Base-by-base conservation (phyloP, 1,140 invertebrate species). In the Popillia japonica region DNA sequence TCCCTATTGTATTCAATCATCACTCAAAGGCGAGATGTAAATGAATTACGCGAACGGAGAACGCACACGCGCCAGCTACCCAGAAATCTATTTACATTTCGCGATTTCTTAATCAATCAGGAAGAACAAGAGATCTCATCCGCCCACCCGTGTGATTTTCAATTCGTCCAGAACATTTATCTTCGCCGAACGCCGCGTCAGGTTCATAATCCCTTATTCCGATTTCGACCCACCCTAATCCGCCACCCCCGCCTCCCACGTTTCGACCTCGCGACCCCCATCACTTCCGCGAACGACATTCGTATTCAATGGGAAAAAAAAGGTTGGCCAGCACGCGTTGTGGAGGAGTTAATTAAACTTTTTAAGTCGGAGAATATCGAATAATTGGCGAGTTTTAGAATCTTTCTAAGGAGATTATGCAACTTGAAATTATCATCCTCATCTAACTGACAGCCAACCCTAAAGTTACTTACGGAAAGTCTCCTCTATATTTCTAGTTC, bases 91-190 rank as follows among this genome's bases (percentile, higher is more conserved):
- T 48, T 48, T 48, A 48, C 44, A 7, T 48, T 48, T 48, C 44
- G 44, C 44, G 44, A 48, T 48, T 48, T 48, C 44, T 48, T 48
- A 48, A 48, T 48, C 44, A 48, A 48, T 48, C 44, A 48, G 44
- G 44, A 48, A n/a, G 11, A 48, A 48, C 44, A 48, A 48, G 44
- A 48, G 44, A 48, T 48, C 44, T n/a, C 44, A 48, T 48, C 44
- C 11, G 11, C 44, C 44, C 44, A n/a, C 7, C 44, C 17, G 44
- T 48, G 44, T n/a, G 44, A 48, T 48, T 48, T 48, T 48, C 44
- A 48, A 48, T 48, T 48, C 44, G 44, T 48, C 11, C 44, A n/a
- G 8, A 48, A 48, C 44, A 48, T 48, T 48, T 48, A 48, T 48
- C 44, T 48, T 48, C 17, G 7, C 44, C 44, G 7, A 11, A n/a